Evolutionary conservation across 2,888 invertebrate genomes (phyloP).

Genomic region (Ceratothoa steindachneri): DNA sequence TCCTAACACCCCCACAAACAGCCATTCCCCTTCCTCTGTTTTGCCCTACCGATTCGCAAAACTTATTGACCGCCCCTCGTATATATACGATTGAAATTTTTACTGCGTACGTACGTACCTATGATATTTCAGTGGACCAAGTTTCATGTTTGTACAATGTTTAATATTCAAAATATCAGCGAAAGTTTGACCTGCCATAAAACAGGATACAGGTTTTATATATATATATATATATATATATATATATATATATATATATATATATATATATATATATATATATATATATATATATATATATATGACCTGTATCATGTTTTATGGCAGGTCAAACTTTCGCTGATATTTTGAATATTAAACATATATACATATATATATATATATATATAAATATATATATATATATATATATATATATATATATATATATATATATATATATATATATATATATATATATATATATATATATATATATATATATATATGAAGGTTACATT

Average conservation of each 20-base stretch:
- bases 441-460: slow-evolving; percentile 17
- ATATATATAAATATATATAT: slow-evolving; percentile 21
- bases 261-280: slow-evolving; percentile 22
- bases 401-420: slow-evolving; percentile 23
- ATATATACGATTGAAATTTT: slow-evolving; percentile 18
- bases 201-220: slow-evolving; percentile 10
- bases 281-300: slow-evolving; percentile 22
- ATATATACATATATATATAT: slow-evolving; percentile 9
- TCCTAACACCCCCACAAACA: no score
- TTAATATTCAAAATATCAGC: no score
- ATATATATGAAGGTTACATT: not conserved
- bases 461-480: not conserved
- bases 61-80: no score
- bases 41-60: no score
- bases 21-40: no score
- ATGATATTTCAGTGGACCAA: no score
- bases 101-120: slow-evolving; percentile 10
- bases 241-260: slow-evolving; percentile 16
- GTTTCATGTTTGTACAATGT: no score
- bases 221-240: slow-evolving; percentile 13
- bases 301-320: no score
- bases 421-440: slow-evolving; percentile 21
- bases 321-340: no score
- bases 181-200: no score
- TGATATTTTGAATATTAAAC: not conserved